Evolutionary conservation across 2,797 vertebrate genomes (phyloP), one percentile per base, ranked within the genome.

Genomic region (Danio choprae): DNA sequence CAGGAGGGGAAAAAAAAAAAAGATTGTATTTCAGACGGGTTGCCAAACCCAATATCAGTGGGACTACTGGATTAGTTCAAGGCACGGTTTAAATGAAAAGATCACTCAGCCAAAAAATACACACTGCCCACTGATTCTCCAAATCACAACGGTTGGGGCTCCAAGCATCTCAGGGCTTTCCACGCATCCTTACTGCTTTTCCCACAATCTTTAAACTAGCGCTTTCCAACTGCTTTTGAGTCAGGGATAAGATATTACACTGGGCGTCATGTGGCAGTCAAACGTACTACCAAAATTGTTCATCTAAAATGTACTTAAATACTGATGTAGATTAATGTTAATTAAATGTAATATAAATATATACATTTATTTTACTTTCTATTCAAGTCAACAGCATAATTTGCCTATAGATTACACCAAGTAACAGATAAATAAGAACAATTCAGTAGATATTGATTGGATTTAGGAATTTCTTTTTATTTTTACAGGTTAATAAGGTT

Each of bases 31-130:
- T 70, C 56, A 79, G 44, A 41, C 20, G 3, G 53, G 59, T 38
- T 79, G 77, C 77, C 77, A 79, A 79, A 72, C 20, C 40, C 58
- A 79, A 46, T 71, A 72, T 79, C 59, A 72, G 68, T 72, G 69
- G 69, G 51, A 64, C 78, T 80, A 73, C 69, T 80, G 78, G 68
- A 73, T 80, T 80, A 73, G 78, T 65, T 80, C 59, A 80, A 71
- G 77, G 56, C 77, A 70, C 1, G 46, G 67, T 71, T 72, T 72
- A 63, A 79, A 79, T 64, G 68, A 64, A 73, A 80, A 73, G 59
- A 80, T 48, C 20, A 7, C 20, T 73, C 22, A 65, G 69, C 59
- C 59, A 80, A 73, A 73, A 41, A 56, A 53, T 40, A 80, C 69
- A 80, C 20, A 4, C 50, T 73, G 59, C 77, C 38, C 77, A 80